phyloP scores from a whole-genome alignment of 2,113 vertebrate genomes.

The Lagopus leucura region DNA sequence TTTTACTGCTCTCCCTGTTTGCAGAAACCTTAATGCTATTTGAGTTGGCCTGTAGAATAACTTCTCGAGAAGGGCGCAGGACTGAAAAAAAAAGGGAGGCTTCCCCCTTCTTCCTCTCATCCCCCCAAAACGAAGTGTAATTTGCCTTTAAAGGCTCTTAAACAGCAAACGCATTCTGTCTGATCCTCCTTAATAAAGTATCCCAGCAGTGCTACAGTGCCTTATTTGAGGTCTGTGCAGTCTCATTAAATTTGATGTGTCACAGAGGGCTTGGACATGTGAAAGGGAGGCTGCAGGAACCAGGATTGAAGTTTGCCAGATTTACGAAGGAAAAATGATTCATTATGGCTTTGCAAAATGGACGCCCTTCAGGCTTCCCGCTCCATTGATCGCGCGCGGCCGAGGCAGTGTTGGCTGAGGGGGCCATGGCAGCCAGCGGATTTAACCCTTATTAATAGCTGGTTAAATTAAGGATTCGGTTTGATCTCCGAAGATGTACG shows the following conservation, averaged over 20 bases:
- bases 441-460: conserved; percentile 81
- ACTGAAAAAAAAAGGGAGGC: conserved; percentile 11
- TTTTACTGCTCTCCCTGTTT: conserved; percentile 19
- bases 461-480: conserved; percentile 74
- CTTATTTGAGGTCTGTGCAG: conserved; percentile 78
- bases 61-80: neutral
- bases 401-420: conserved; percentile 30
- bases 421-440: conserved; percentile 59
- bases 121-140: conserved; percentile 56
- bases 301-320: conserved; percentile 76
- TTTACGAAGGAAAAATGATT: conserved; percentile 75
- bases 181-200: conserved; percentile 79
- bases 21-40: conserved; percentile 49
- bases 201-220: conserved; percentile 69
- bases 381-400: conserved; percentile 44
- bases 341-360: conserved; percentile 77
- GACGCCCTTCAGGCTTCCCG: conserved; percentile 75
- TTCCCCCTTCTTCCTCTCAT: conserved; percentile 6
- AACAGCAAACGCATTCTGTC: conserved; percentile 68
- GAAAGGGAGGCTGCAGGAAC: conserved; percentile 77
- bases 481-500: conserved; percentile 63
- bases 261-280: conserved; percentile 76
- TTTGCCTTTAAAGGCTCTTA: conserved; percentile 74
- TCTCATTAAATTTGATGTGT: conserved; percentile 84
- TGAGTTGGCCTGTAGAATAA: conserved; percentile 34